Conservation (phyloP, 2,113 vertebrate species). For the Stomatorhinus ivindoensis region DNA sequence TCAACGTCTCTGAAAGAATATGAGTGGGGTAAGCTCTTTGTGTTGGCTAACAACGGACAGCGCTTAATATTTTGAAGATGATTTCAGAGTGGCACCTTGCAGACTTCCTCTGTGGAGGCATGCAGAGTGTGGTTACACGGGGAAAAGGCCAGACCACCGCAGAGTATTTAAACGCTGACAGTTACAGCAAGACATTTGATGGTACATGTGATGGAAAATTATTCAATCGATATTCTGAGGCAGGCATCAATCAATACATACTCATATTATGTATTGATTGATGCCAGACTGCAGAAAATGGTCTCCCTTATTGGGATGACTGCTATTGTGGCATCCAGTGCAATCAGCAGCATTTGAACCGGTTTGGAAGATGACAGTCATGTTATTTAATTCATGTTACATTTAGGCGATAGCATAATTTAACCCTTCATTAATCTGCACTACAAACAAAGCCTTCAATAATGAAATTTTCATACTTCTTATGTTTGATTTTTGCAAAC, state of each 20-base stretch:
- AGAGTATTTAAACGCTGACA: not conserved
- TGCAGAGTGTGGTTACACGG: not conserved
- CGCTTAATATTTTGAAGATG: not conserved
- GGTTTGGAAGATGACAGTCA: not conserved
- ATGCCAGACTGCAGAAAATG: constrained; percentile 9
- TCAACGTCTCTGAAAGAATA: not conserved
- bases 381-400: not conserved
- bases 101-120: not conserved
- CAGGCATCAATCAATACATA: not conserved
- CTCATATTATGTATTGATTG: not conserved
- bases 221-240: constrained; percentile 4
- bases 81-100: not conserved
- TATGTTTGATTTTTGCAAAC: not conserved
- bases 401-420: not conserved
- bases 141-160: not conserved
- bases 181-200: not conserved
- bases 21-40: not conserved
- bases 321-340: not conserved
- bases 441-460: not conserved
- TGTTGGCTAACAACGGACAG: not conserved
- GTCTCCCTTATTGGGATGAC: not conserved
- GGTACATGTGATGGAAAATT: not conserved
- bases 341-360: not conserved
- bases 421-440: not conserved
- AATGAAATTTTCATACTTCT: not conserved